Percentiles rank a stretch among this genome's conserved stretches.
Conservation (phyloP, 2,888 invertebrate species). For the Tachystola acroxantha region DNA sequence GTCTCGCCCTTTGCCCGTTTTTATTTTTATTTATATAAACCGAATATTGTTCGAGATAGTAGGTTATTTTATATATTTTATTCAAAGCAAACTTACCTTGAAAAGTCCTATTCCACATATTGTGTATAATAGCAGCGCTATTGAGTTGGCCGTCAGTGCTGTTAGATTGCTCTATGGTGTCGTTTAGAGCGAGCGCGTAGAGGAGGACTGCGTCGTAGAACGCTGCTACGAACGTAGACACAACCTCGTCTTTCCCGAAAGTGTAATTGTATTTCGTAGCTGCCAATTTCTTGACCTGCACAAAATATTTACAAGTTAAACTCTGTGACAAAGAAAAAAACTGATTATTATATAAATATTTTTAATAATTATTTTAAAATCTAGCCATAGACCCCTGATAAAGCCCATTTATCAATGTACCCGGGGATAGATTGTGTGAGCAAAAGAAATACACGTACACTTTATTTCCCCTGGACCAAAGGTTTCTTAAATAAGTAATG, state of each 20-base stretch:
- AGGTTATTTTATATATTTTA: too few relatives aligned
- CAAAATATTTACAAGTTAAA: background rate
- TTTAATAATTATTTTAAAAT: too few relatives aligned
- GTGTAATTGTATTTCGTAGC: constrained; percentile 84
- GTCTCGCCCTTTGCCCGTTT: too few relatives aligned
- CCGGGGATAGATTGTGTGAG: too few relatives aligned
- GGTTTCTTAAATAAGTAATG: too few relatives aligned
- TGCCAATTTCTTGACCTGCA: constrained; percentile 83
- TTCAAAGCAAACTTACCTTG: constrained; percentile 75
- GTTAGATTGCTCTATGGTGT: constrained; percentile 81
- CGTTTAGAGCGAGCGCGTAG: constrained; percentile 94
- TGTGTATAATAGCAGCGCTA: constrained; percentile 88
- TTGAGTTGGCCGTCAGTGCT: constrained; percentile 79
- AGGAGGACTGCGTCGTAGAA: constrained; percentile 98
- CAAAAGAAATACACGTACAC: too few relatives aligned
- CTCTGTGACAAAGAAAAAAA: background rate
- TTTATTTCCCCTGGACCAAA: too few relatives aligned
- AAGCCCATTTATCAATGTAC: too few relatives aligned
- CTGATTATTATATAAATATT: background rate
- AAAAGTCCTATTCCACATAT: constrained; percentile 93
- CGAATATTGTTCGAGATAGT: too few relatives aligned
- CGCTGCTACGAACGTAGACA: constrained; percentile 95
- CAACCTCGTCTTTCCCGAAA: constrained; percentile 85
- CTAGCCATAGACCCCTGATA: too few relatives aligned
- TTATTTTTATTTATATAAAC: too few relatives aligned